Percentiles rank a stretch among this genome's conserved stretches.
phyloP scores from a whole-genome alignment of 2,888 invertebrate genomes.

The Ametastegia equiseti region DNA sequence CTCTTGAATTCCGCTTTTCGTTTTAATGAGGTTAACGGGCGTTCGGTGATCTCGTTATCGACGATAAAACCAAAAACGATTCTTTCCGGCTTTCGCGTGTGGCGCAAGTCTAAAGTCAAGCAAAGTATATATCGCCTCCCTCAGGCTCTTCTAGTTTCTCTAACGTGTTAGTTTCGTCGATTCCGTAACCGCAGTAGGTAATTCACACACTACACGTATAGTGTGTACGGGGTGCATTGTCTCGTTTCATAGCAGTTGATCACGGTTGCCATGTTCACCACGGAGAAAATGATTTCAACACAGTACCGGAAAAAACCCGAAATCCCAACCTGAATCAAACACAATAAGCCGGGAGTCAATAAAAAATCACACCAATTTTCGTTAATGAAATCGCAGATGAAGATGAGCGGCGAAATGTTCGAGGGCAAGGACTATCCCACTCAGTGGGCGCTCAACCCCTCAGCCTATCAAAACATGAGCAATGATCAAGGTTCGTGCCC shows the following conservation, averaged over 20 bases:
- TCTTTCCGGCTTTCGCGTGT: background rate
- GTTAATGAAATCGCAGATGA: slow-evolving; percentile 59
- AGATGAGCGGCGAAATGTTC: slow-evolving; percentile 75
- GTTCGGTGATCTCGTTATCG: background rate
- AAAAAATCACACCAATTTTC: background rate
- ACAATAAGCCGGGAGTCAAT: too few relatives aligned
- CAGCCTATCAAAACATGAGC: slow-evolving; percentile 88
- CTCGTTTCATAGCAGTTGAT: background rate
- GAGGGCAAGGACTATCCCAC: slow-evolving; percentile 83
- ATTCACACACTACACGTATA: too few relatives aligned
- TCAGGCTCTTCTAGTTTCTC: too few relatives aligned
- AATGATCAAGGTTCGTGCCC: slow-evolving; percentile 82
- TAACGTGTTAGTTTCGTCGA: too few relatives aligned
- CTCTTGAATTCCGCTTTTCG: background rate
- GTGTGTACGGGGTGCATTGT: too few relatives aligned
- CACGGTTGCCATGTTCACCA: slow-evolving; percentile 8
- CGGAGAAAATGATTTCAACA: background rate
- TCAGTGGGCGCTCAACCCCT: slow-evolving; percentile 90
- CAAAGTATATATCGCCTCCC: too few relatives aligned
- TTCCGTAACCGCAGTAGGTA: too few relatives aligned
- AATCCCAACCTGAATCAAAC: background rate
- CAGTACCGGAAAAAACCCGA: background rate
- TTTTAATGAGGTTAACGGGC: background rate
- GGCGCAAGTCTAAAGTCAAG: too few relatives aligned
- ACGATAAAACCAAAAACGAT: background rate